Evolutionary conservation across 2,113 vertebrate genomes (phyloP), one percentile per base, ranked within the genome.

Genomic region (Hiodon tergisus): DNA sequence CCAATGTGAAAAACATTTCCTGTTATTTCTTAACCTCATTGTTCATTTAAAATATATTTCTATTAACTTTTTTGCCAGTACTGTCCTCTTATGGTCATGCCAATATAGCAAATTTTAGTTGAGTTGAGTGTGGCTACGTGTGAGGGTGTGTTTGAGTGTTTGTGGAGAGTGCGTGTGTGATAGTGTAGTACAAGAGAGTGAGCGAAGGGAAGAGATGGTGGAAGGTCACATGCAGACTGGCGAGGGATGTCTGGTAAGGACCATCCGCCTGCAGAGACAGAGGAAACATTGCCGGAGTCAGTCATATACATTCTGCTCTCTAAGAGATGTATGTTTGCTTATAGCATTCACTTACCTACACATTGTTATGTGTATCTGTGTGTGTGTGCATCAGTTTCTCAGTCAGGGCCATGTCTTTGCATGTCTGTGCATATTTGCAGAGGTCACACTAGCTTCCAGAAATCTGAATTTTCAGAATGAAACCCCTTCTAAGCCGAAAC

Each of bases 341-440:
- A 59, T 14, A 59, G 58, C 52, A 70, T 55, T 70, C 53, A 57
- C 69, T 47, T 70, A 31, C 31, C 52, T 57, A 55, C 68, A 57
- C 55, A 51, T 54, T 31, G 31, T 31, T 11, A 9, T 11, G 9
- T 59, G n/a, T 9, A 54, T 3, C 3, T 68, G 59, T 71, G 50
- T 65, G 59, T 74, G 74, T 69, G 77, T 67, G 55, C 5, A 46
- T 66, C n/a, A 17, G 67, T 61, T n/a, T 16, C 2, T 69, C 11
- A n/a, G 6, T 4, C 31, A 4, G 31, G 58, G 47, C 5, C 51
- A 67, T 71, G 17, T 46, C 17, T 58, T 17, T 47, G 54, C 5
- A 46, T 58, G 69, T 46, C 17, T 58, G n/a, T 57, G 54, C 9
- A 3, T 46, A 4, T 55, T 17, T 47, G 4, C 61, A 65, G 62